Base-by-base conservation (phyloP, 2,797 vertebrate genomes). In the Synanceia verrucosa region DNA sequence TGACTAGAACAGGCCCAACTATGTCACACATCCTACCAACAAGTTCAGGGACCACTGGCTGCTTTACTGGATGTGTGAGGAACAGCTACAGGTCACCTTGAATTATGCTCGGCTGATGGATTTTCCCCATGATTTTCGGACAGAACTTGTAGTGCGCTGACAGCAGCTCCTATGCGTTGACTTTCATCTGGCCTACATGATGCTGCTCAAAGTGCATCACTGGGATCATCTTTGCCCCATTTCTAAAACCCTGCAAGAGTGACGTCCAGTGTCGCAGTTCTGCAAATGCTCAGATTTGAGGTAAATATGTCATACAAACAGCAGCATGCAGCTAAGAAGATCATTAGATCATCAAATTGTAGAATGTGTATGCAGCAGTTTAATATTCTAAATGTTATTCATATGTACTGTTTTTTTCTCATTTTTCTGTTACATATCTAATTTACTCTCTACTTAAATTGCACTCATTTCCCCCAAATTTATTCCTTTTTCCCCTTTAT, bases 21-120 rank as follows among this genome's bases (percentile, higher is more conserved):
- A 87, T 88, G 80, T 88, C 63, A 73, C 75, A 82, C 71, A 18
- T 79, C 67, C 56, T 63, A 78, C 67, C 63, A 56, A 59, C 62
- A 68, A 70, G 66, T 73, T 84, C 74, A 73, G 64, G 74, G 73
- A 57, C 48, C 51, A 16, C 52, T 50, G 31, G 13, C 52, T 50
- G 36, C 53, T 55, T 55, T 26, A 60, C 70, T 74, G 51, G 68
- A 37, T n/a, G 48, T 79, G 64, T 57, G 51, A 70, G 46, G 48
- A 70, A 33, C 59, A 71, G 52, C 65, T 73, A 75, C 31, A 51
- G 48, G 56, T 76, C 58, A 73, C 4, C 10, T 55, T 74, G 65
- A 73, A 34, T 77, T 57, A 48, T 47, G 39, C 16, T 60, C 4
- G 0, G 33, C 33, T 28, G 46, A 8, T 18, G 50, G 44, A 19